phyloP scores from a whole-genome alignment of 1,140 invertebrate genomes.

The Lasioglossum baleicum region DNA sequence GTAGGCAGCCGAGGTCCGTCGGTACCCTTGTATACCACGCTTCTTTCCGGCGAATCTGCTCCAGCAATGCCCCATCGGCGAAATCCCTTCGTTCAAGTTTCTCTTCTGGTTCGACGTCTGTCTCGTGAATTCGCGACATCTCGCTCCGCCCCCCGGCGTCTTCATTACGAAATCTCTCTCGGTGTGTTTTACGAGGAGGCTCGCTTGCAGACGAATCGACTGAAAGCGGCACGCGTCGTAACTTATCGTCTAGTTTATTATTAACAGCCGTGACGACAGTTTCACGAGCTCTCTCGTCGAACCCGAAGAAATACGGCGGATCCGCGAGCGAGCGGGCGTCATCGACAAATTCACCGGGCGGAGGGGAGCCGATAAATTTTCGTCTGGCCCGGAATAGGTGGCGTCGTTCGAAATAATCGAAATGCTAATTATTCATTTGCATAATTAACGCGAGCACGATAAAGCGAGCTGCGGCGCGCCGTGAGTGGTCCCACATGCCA shows the following conservation, averaged over 20 bases:
- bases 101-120: no score
- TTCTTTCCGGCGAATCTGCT: neutral
- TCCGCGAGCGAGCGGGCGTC: neutral
- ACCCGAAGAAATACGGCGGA: neutral
- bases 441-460: conserved; percentile 74
- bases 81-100: neutral
- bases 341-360: neutral
- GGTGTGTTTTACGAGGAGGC: conserved; percentile 32
- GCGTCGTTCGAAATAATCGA: conserved; percentile 72
- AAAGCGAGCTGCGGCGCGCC: conserved; percentile 61
- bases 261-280: conserved; percentile 50
- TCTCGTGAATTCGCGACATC: conserved; percentile 9
- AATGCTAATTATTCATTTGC: conserved; percentile 77
- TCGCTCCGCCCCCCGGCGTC: conserved; percentile 19
- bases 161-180: conserved; percentile 42
- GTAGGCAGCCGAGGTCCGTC: neutral
- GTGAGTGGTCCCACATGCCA: conserved; percentile 60
- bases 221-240: conserved; percentile 30
- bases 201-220: neutral
- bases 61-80: neutral
- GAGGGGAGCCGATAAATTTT: conserved; percentile 41
- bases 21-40: neutral
- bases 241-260: conserved; percentile 54
- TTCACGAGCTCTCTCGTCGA: conserved; percentile 17
- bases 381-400: conserved; percentile 13